These are phyloP conservation scores for Ariolimax columbianus DNA, from an alignment of 2,888 invertebrate species.

Conservation along the genomic window DNA sequence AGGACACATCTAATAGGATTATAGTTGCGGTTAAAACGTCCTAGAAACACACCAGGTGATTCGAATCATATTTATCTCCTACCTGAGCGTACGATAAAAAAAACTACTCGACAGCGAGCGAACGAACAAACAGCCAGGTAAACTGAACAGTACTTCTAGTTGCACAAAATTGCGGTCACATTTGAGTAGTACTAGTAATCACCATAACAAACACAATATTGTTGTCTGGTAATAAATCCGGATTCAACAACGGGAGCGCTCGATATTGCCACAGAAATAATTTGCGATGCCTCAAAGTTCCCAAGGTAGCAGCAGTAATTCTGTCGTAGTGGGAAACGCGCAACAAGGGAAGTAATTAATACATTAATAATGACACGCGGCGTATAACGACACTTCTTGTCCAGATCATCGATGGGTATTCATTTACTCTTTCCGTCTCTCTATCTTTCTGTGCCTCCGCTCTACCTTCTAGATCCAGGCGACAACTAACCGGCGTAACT, in stretches of 20 bases:
- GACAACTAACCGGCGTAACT: not conserved
- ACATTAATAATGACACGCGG: not conserved
- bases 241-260: not conserved
- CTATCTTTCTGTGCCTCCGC: not conserved
- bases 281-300: not conserved
- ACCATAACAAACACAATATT: too few species aligned
- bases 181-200: not conserved
- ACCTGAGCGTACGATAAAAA: not conserved
- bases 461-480: not conserved
- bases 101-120: not conserved
- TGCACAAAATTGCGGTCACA: not conserved
- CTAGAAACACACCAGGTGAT: not conserved
- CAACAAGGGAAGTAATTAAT: not conserved
- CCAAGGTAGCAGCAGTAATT: too few species aligned
- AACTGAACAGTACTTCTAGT: not conserved
- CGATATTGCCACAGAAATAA: not conserved
- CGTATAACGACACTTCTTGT: not conserved
- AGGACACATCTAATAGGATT: not conserved
- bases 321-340: too few species aligned
- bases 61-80: not conserved
- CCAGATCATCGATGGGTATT: not conserved
- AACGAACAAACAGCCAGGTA: not conserved
- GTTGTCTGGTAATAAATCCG: too few species aligned
- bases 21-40: not conserved
- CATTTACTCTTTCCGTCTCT: not conserved